Evolutionary conservation across 2,797 vertebrate species (phyloP).

Genomic region (Tamandua tetradactyla): DNA sequence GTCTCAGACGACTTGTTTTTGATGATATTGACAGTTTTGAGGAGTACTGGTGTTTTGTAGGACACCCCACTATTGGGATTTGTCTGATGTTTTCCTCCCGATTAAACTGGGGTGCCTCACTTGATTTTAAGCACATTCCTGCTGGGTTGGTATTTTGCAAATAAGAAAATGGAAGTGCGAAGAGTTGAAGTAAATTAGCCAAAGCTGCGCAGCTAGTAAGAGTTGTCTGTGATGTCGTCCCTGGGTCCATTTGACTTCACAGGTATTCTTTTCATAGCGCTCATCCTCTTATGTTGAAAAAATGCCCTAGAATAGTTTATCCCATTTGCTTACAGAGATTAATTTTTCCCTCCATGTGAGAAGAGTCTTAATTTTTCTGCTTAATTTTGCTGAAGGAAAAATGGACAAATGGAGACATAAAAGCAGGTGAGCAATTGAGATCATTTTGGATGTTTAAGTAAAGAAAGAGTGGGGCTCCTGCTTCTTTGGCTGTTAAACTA

Average conservation of each 20-base stretch:
- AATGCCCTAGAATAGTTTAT: not conserved
- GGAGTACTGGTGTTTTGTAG: slow-evolving; percentile 33
- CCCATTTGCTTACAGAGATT: slow-evolving; percentile 32
- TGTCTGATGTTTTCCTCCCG: slow-evolving; percentile 34
- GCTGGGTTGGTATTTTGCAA: slow-evolving; percentile 14
- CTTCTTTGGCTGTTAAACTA: not conserved
- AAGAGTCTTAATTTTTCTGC: not conserved
- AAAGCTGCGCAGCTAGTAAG: not conserved
- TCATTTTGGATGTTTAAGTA: slow-evolving; percentile 30
- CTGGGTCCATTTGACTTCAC: not conserved
- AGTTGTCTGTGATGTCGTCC: not conserved
- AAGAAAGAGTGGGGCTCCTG: not conserved
- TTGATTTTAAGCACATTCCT: slow-evolving; percentile 40
- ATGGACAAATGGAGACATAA: slow-evolving; percentile 32
- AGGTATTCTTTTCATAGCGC: not conserved
- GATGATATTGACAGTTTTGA: slow-evolving; percentile 52
- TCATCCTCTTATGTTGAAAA: not conserved
- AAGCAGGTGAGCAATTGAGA: not conserved
- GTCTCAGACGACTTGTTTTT: slow-evolving; percentile 13
- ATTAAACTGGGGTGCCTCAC: not conserved
- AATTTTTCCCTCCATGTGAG: not conserved
- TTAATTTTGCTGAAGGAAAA: slow-evolving; percentile 35
- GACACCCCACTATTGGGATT: not conserved
- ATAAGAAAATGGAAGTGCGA: not conserved
- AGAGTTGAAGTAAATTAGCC: not conserved